phyloP scores from a whole-genome alignment of 2,797 vertebrate species.

The Acrossocheilus fasciatus region DNA sequence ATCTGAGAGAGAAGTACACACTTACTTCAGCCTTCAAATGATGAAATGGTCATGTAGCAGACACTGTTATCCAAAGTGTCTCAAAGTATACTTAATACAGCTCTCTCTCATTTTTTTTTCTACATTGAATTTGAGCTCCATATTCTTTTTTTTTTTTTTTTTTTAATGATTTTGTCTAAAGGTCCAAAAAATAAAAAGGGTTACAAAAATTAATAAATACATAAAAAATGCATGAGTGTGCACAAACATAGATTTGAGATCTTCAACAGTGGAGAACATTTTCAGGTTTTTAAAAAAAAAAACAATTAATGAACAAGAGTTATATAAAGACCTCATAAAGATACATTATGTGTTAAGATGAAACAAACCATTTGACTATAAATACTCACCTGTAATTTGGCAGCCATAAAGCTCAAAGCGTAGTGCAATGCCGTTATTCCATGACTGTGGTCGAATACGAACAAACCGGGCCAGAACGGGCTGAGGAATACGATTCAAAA shows the following conservation, averaged over 20 bases:
- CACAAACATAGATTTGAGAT: not conserved
- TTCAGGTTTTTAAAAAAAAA: not conserved
- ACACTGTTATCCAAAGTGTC: not conserved
- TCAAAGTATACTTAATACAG: not conserved
- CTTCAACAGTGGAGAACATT: not conserved
- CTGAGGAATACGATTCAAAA: constrained; percentile 90
- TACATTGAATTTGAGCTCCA: not conserved
- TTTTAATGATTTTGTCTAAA: not conserved
- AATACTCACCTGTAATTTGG: constrained; percentile 58
- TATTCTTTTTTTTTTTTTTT: not conserved
- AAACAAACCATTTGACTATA: not conserved
- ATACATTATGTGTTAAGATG: not conserved
- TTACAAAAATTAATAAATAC: no score
- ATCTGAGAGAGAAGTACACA: constrained; percentile 76
- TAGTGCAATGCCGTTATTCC: constrained; percentile 92
- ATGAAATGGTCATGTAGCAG: not conserved
- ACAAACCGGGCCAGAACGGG: constrained; percentile 93
- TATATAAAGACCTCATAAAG: not conserved
- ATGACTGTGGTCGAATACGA: constrained; percentile 91
- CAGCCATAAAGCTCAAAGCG: constrained; percentile 89
- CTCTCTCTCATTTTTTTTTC: no score
- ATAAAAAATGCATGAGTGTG: not conserved
- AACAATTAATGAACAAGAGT: not conserved
- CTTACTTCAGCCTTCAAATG: not conserved
- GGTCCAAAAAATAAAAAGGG: not conserved